These are phyloP conservation scores for Calephelis virginiensis DNA, from an alignment of 1,140 invertebrate genomes.

Conservation along the genomic window DNA sequence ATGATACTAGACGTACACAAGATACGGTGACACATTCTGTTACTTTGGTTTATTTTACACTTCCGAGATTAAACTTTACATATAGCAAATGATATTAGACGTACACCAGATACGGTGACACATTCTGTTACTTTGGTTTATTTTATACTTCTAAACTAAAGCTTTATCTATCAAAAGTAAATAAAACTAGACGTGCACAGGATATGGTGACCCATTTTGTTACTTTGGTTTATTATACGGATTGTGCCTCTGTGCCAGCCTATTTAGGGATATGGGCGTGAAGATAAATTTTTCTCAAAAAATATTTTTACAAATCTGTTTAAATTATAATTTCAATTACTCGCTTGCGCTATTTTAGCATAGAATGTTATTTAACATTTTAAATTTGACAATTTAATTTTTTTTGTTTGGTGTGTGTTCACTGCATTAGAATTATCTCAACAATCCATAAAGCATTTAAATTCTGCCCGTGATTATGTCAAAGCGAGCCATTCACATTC, in stretches of 20 bases:
- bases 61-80: not conserved
- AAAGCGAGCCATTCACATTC: constrained; percentile 1
- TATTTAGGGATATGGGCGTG: too few relatives aligned
- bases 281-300: too few relatives aligned
- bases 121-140: not conserved
- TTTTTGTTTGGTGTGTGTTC: too few relatives aligned
- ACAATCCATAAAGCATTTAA: not conserved
- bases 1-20: not conserved
- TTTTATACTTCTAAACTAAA: too few relatives aligned
- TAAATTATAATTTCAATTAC: too few relatives aligned
- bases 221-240: not conserved
- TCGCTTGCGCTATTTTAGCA: too few relatives aligned
- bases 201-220: not conserved
- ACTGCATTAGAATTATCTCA: not conserved
- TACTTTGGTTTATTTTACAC: too few relatives aligned
- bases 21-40: too few relatives aligned
- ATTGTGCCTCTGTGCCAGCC: not conserved
- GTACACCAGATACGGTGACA: too few relatives aligned
- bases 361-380: too few relatives aligned
- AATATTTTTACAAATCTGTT: too few relatives aligned
- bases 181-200: not conserved
- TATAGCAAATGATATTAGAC: not conserved
- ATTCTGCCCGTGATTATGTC: not conserved
- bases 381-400: too few relatives aligned
- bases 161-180: constrained; percentile 7